Base-by-base conservation (phyloP, 2,888 invertebrate species). In the Aromia moschata region DNA sequence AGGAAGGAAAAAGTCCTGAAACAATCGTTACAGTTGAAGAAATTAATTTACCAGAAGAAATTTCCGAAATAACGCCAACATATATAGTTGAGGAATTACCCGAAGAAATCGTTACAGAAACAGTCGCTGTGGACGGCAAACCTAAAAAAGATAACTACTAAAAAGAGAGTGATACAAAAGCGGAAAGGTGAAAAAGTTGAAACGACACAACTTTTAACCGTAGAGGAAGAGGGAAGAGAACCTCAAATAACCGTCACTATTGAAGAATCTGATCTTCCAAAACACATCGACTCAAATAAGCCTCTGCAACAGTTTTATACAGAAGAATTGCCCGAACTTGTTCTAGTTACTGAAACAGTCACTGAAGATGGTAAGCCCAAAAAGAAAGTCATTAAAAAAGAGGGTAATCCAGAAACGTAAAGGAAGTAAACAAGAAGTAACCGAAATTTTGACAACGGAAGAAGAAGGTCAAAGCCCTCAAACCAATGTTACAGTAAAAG, bases 371-470 rank as follows among this genome's bases (percentile, higher is more conserved):
- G 79, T 58, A 77, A 82, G 20, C 53, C 55, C 14, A 67, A 56
- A 37, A 71, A 68, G 62, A 69, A 65, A 37, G 58, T 62, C 31
- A 60, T 67, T 33, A n/a, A 70, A 67, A 74, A 75, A 66, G 5
- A 80, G 81, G 49, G 72, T 81, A 1, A 83, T 84, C 9, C 83
- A 82, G 60, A 83, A 82, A 64, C 79, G 77, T 3, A 79, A 68
- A 62, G 81, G 77, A 55, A 68, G 74, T 40, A 79, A 75, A 65
- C 76, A 81, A 40, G 81, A 70, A 33, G 71, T 64, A n/a, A 77
- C 77, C 1, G 75, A 76, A 69, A 76, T 77, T 43, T 70, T 70
- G n/a, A 73, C 74, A 7, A 62, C 74, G 17, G 69, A 75, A 62
- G 70, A 77, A 57, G 73, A 75, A 52, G 71, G 70, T 38, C 69